Conservation (phyloP, 2,888 invertebrate genomes). For the Nyleta sp. region DNA sequence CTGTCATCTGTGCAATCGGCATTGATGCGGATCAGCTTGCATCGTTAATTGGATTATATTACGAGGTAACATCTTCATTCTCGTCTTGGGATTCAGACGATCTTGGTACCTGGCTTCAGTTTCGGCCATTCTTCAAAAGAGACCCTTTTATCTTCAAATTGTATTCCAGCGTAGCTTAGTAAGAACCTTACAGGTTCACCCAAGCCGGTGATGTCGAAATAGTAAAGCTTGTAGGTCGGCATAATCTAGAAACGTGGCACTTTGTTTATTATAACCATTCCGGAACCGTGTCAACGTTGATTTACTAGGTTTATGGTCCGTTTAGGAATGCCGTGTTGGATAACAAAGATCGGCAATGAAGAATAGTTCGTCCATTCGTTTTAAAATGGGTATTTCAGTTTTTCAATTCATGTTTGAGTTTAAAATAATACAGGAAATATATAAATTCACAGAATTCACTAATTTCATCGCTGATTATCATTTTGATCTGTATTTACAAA, state of each 20-base stretch:
- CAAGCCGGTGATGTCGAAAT: conserved; percentile 81
- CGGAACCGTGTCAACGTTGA: no score
- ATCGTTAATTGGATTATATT: not conserved
- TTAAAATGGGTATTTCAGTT: no score
- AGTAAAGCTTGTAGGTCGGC: conserved; percentile 80
- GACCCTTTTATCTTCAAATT: conserved; percentile 81
- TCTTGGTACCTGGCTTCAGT: conserved; percentile 68
- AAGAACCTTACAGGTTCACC: conserved; percentile 80
- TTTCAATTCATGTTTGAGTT: no score
- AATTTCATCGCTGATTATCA: no score
- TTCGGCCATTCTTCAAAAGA: conserved; percentile 76
- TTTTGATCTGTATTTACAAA: no score
- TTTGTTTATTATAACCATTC: no score
- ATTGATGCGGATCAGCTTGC: conserved; percentile 75
- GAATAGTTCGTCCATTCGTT: no score
- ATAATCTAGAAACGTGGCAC: conserved; percentile 67
- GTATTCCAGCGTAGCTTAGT: conserved; percentile 77
- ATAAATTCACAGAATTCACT: no score
- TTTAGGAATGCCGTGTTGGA: no score
- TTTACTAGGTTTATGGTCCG: no score
- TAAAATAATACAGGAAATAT: no score
- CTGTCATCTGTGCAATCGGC: conserved; percentile 83
- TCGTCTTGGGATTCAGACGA: not conserved
- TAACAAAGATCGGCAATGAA: no score
- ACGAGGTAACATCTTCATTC: not conserved